Base-by-base conservation (phyloP, 2,888 invertebrate genomes). In the Limnephilus lunatus region DNA sequence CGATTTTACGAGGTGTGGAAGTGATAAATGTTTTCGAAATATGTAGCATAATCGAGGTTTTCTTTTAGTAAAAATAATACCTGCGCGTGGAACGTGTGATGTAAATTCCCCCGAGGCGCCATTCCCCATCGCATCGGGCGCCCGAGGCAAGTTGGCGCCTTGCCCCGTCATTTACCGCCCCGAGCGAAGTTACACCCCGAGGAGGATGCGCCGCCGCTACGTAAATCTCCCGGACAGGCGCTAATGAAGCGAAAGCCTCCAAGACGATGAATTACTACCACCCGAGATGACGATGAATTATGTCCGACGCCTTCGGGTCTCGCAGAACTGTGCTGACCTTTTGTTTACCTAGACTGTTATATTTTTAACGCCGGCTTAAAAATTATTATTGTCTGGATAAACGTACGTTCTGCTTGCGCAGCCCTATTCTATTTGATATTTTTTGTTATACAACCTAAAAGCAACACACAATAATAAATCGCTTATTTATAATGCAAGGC, bases 261-360 rank as follows among this genome's bases (percentile, higher is more conserved):
- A n/a, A 68, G 68, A 31, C 44, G 89, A 85, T 92, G 89, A 92
- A 89, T 92, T 92, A 92, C 85, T 89, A 68, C 85, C 85, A 14
- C 44, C 85, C 89, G 89, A 90, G 68, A 44, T 90, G 85, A 68
- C 92, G 32, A 53, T 30, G 90, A 44, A 83, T 83, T 83, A 83
- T 83, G 35, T 19, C 48, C 48, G 83, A 35, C 31, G 31, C 87
- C 48, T 87, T 87, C 30, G n/a, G 68, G 9, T 11, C n/a, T 68
- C n/a, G 1, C 25, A 25, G 25, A 25, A 5, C 25, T 68, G 5
- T n/a, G 68, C 25, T 68, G 68, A 68, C 68, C 68, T 15, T 25
- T 68, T 68, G 19, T 19, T 25, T 68, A 25, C 7, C 25, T 25
- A 68, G 25, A 68, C 68, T 68, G 7, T 68, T 25, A 68, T 68